A percentile compares a stretch with the other conserved stretches of the same genome.
Evolutionary conservation across 2,113 vertebrate species (phyloP).

Genomic region (Rana temporaria): DNA sequence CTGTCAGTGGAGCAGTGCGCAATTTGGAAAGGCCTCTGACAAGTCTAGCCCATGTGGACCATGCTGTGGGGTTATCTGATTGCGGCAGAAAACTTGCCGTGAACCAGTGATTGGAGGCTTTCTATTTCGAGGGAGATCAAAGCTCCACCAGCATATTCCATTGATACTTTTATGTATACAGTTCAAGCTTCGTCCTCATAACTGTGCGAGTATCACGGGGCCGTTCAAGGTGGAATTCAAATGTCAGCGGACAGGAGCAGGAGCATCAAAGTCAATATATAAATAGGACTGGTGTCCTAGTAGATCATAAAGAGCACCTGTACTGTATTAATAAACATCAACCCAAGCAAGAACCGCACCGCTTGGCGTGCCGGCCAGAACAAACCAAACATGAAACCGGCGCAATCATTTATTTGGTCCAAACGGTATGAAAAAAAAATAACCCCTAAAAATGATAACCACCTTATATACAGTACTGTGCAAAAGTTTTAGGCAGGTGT

Average conservation of each 20-base stretch:
- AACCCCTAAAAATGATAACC: too few relatives aligned
- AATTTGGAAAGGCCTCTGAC: slow-evolving; percentile 46
- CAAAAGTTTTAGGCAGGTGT: too few relatives aligned
- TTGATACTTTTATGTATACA: background rate
- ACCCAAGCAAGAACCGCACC: too few relatives aligned
- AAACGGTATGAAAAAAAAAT: too few relatives aligned
- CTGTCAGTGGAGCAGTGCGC: slow-evolving; percentile 43
- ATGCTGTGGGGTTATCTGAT: slow-evolving; percentile 33
- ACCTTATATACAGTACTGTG: too few relatives aligned
- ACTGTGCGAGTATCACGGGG: background rate
- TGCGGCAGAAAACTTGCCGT: slow-evolving; percentile 4
- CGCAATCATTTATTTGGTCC: too few relatives aligned
- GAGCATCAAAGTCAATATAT: background rate
- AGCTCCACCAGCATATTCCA: background rate
- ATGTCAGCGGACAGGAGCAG: background rate
- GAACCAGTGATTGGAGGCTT: slow-evolving; percentile 26
- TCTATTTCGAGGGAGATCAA: slow-evolving; percentile 32
- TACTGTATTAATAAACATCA: too few relatives aligned
- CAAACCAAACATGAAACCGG: too few relatives aligned
- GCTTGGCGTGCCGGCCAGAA: too few relatives aligned
- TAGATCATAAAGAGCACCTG: too few relatives aligned
- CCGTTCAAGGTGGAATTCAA: background rate
- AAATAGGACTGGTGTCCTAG: too few relatives aligned
- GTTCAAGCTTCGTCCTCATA: background rate
- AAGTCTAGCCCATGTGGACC: background rate